These are phyloP conservation scores for Macaca mulatta DNA, from an alignment of 2,113 vertebrate species.

Conservation along the genomic window DNA sequence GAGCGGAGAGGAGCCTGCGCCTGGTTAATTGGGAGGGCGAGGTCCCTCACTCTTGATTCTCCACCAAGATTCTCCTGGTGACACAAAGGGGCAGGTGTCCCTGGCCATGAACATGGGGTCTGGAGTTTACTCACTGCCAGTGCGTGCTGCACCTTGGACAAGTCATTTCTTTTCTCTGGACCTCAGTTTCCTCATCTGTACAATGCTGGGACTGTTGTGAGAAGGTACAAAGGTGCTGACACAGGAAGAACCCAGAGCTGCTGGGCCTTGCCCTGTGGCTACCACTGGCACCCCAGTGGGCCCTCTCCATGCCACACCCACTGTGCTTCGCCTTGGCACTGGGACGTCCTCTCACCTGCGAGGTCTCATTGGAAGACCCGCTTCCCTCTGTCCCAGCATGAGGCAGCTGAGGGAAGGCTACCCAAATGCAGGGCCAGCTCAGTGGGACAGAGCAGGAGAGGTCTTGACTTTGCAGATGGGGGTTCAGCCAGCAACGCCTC, in stretches of 20 bases:
- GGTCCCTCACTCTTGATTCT: neutral
- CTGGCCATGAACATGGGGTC: neutral
- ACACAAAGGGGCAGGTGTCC: neutral
- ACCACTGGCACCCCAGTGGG: neutral
- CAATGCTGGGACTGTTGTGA: neutral
- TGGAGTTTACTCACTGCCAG: neutral
- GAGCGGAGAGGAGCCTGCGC: accelerated
- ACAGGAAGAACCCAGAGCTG: neutral
- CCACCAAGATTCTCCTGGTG: neutral
- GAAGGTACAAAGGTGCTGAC: neutral
- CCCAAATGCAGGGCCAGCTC: neutral
- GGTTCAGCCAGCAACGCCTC: neutral
- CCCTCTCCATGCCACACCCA: neutral
- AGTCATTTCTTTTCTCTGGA: neutral
- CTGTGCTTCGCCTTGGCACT: too few relatives aligned
- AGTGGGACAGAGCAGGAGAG: neutral
- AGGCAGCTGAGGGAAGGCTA: neutral
- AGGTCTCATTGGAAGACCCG: neutral
- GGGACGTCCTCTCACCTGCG: neutral
- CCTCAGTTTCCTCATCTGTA: neutral
- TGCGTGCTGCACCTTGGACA: neutral
- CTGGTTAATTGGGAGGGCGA: too few relatives aligned
- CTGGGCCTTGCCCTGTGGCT: neutral
- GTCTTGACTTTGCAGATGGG: neutral
- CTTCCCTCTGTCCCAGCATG: neutral